A percentile compares a stretch with the other conserved stretches of the same genome.
Evolutionary conservation across 2,113 vertebrate species (phyloP).

Genomic region (Phylloscopus whistleri): DNA sequence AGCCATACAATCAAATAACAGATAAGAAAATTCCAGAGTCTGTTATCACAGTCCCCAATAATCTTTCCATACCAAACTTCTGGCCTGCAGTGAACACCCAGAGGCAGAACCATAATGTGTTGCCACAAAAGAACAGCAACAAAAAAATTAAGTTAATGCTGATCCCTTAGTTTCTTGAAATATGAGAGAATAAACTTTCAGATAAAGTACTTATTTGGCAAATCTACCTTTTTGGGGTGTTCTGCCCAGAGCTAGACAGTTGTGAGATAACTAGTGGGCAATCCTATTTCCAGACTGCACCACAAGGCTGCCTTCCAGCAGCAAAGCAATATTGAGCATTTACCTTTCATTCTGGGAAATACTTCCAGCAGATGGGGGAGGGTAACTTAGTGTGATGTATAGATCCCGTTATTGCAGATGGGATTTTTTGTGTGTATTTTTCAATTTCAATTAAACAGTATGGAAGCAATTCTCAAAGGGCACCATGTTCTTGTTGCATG

Average conservation of each 20-base stretch:
- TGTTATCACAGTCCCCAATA: not conserved
- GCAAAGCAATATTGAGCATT: not conserved
- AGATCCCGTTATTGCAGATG: not conserved
- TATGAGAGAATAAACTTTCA: not conserved
- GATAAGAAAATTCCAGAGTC: not conserved
- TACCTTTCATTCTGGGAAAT: not conserved
- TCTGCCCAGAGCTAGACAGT: not conserved
- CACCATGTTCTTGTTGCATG: constrained; percentile 34
- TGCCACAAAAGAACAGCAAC: not conserved
- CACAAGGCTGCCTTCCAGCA: not conserved
- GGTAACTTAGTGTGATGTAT: not conserved
- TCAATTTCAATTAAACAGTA: constrained; percentile 39
- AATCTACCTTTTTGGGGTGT: not conserved
- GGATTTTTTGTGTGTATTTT: constrained; percentile 1
- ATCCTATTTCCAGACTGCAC: not conserved
- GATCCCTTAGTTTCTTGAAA: not conserved
- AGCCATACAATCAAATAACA: not conserved
- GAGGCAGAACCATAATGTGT: not conserved
- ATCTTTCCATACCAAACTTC: not conserved
- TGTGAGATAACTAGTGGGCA: not conserved
- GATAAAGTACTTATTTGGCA: not conserved
- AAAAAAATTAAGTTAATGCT: not conserved
- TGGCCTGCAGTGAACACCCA: not conserved
- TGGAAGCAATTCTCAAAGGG: constrained; percentile 49
- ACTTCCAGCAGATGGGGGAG: not conserved